A percentile compares a stretch with the other conserved stretches of the same genome.
phyloP scores from a whole-genome alignment of 2,888 invertebrate genomes.

The Chymomyza amoena region DNA sequence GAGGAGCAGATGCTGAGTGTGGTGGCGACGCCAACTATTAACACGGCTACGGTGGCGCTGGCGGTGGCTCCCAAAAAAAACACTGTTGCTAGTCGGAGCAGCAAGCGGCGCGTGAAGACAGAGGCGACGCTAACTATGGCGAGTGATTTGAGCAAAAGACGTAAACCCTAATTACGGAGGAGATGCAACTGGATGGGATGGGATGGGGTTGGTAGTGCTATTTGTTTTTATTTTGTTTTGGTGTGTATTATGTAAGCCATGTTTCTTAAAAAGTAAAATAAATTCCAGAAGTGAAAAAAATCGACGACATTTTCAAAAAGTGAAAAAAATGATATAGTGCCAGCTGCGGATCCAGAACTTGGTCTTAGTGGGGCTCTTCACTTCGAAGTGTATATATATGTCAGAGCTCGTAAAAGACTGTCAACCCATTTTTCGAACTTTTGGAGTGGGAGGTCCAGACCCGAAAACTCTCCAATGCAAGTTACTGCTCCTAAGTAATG shows the following conservation, averaged over 20 bases:
- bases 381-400: too few relatives aligned
- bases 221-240: neutral
- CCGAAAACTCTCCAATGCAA: too few relatives aligned
- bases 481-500: too few relatives aligned
- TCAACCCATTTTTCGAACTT: too few relatives aligned
- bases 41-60: neutral
- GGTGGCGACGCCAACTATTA: neutral
- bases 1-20: constrained; percentile 19
- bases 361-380: too few relatives aligned
- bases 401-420: too few relatives aligned
- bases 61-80: neutral
- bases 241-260: neutral
- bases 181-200: neutral
- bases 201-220: neutral
- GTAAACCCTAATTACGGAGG: neutral
- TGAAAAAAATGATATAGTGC: too few relatives aligned
- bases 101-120: constrained; percentile 5
- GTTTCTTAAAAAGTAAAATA: neutral
- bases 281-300: neutral
- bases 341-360: too few relatives aligned
- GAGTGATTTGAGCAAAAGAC: constrained; percentile 1
- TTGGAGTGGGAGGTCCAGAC: too few relatives aligned
- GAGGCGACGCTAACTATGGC: neutral
- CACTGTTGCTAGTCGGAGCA: neutral
- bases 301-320: too few relatives aligned